phyloP scores from a whole-genome alignment of 2,888 invertebrate genomes.

The Thecophora atra region DNA sequence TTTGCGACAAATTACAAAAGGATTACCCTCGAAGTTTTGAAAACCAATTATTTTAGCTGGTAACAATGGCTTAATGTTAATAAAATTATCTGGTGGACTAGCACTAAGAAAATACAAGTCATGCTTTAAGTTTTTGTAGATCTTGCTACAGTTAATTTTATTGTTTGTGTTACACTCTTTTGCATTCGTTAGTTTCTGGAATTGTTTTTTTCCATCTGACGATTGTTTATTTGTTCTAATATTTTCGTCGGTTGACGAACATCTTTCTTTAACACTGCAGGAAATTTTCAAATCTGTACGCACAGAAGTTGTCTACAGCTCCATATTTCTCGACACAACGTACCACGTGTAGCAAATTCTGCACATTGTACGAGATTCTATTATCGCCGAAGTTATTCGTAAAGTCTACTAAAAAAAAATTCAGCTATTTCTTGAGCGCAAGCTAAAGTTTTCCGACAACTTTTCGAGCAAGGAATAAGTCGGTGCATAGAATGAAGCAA shows the following conservation, averaged over 20 bases:
- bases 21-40: background rate
- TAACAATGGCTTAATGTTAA: background rate
- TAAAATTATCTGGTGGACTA: conserved; percentile 4
- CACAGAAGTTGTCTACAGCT: conserved; percentile 27
- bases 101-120: background rate
- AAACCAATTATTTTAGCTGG: conserved; percentile 24
- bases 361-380: conserved; percentile 20
- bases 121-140: background rate
- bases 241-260: conserved; percentile 14
- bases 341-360: conserved; percentile 21
- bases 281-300: conserved; percentile 24
- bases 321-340: background rate
- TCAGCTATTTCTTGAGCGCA: background rate
- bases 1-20: background rate
- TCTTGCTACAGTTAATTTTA: background rate
- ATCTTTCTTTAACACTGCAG: conserved; percentile 25
- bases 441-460: background rate
- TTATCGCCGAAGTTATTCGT: conserved; percentile 13
- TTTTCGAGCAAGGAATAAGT: background rate
- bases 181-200: background rate
- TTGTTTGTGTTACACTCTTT: background rate
- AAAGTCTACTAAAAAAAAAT: conserved; percentile 9
- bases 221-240: conserved; percentile 22
- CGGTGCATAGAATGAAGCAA: background rate
- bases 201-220: conserved; percentile 1